phyloP scores from a whole-genome alignment of 2,113 vertebrate genomes.

The Rhea pennata region DNA sequence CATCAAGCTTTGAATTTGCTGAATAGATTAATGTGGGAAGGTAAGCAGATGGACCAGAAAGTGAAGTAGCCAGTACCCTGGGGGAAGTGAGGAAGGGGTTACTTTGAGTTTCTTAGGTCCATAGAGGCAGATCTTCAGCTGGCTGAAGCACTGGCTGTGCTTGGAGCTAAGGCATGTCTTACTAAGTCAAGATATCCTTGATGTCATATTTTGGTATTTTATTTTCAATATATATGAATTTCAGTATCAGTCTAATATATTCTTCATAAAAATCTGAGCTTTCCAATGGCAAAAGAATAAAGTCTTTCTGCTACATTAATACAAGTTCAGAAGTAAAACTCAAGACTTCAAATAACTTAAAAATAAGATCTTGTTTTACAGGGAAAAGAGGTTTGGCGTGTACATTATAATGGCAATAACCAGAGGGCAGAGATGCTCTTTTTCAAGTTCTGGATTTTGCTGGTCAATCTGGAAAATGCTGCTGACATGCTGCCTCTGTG shows the following conservation, averaged over 20 bases:
- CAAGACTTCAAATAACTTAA: background rate
- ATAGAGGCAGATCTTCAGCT: background rate
- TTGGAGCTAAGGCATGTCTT: background rate
- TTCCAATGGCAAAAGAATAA: background rate
- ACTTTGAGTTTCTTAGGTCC: background rate
- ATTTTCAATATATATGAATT: background rate
- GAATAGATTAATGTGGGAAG: background rate
- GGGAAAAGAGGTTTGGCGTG: background rate
- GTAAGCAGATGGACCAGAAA: background rate
- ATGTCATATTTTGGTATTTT: background rate
- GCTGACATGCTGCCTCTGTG: background rate
- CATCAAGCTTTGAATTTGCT: background rate
- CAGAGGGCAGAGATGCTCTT: background rate
- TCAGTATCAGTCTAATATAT: background rate
- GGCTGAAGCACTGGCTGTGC: background rate
- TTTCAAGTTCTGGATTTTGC: background rate
- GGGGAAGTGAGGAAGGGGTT: background rate
- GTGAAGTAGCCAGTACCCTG: background rate
- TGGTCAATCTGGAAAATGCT: background rate
- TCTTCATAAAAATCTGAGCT: background rate
- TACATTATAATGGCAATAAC: background rate
- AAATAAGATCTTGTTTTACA: background rate
- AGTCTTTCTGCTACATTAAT: background rate
- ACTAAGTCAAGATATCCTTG: background rate
- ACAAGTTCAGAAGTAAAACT: background rate